These are phyloP conservation scores for Drosophila neocordata DNA, from an alignment of 1,140 invertebrate species.

Conservation along the genomic window DNA sequence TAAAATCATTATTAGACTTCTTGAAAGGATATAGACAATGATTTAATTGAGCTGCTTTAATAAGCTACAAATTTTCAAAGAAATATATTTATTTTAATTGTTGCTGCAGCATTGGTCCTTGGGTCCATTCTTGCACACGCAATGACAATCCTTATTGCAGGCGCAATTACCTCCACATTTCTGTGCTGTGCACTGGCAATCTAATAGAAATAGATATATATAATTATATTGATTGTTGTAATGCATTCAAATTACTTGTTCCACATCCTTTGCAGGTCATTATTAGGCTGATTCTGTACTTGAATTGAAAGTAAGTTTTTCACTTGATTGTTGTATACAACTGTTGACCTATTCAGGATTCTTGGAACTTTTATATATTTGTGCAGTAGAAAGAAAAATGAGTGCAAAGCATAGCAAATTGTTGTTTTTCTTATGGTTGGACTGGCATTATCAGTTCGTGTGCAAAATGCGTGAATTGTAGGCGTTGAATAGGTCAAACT, in stretches of 20 bases:
- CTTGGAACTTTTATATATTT: conserved; percentile 33
- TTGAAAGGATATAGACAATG: background rate
- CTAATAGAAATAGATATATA: conserved; percentile 32
- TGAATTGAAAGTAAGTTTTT: conserved; percentile 20
- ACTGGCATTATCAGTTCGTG: conserved; percentile 54
- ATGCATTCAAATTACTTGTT: conserved; percentile 47
- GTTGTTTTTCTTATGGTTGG: conserved; percentile 7
- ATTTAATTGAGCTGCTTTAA: background rate
- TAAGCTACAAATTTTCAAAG: background rate
- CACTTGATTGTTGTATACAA: conserved; percentile 38
- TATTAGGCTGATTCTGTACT: conserved; percentile 22
- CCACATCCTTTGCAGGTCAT: conserved; percentile 64
- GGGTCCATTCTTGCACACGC: conserved; percentile 62
- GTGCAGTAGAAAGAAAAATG: conserved; percentile 19
- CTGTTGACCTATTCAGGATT: conserved; percentile 33
- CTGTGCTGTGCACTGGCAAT: conserved; percentile 53
- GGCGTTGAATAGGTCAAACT: conserved; percentile 13
- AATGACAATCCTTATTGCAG: conserved; percentile 63
- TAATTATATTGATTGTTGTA: conserved; percentile 22
- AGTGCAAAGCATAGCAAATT: conserved; percentile 51
- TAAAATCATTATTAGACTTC: no score
- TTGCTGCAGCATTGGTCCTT: conserved; percentile 68
- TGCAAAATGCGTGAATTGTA: conserved; percentile 46
- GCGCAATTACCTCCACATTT: conserved; percentile 61
- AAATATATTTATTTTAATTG: conserved; percentile 35